Conservation (phyloP, 2,113 vertebrate species). For the Daphoenositta chrysoptera region DNA sequence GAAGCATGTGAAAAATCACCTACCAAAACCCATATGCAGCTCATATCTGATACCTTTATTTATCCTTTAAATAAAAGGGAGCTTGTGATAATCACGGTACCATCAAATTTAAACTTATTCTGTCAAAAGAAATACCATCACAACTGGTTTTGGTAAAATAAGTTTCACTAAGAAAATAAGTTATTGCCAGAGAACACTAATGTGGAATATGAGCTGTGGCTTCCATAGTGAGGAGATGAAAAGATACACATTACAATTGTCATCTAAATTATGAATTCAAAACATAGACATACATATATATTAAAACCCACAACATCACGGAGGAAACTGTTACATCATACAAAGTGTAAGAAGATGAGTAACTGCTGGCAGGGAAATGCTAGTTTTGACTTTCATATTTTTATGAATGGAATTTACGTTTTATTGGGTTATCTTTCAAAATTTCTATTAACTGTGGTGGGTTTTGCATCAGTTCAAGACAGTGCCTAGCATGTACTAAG, state of each 20-base stretch:
- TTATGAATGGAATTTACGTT: not conserved
- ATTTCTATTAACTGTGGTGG: not conserved
- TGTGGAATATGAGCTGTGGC: not conserved
- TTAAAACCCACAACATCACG: not conserved
- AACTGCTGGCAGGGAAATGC: not conserved
- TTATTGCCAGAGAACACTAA: not conserved
- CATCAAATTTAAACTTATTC: not conserved
- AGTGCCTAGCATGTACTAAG: not conserved
- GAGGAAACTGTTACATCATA: not conserved
- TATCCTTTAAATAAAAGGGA: not conserved
- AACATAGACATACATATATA: not conserved
- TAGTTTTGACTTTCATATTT: not conserved
- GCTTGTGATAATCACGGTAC: not conserved
- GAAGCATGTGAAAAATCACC: not conserved
- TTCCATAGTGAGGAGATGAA: not conserved
- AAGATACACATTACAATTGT: not conserved
- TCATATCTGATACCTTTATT: not conserved
- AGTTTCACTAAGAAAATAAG: not conserved
- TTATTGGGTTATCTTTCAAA: not conserved
- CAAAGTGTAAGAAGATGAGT: not conserved
- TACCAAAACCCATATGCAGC: not conserved
- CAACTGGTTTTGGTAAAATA: not conserved
- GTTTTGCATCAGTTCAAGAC: not conserved
- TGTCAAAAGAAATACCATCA: not conserved
- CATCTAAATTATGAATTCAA: not conserved